Percentiles rank a stretch among this genome's conserved stretches.
These are phyloP conservation scores for Sternarchorhynchus goeldii DNA, from an alignment of 2,797 vertebrate genomes.

Conservation along the genomic window DNA sequence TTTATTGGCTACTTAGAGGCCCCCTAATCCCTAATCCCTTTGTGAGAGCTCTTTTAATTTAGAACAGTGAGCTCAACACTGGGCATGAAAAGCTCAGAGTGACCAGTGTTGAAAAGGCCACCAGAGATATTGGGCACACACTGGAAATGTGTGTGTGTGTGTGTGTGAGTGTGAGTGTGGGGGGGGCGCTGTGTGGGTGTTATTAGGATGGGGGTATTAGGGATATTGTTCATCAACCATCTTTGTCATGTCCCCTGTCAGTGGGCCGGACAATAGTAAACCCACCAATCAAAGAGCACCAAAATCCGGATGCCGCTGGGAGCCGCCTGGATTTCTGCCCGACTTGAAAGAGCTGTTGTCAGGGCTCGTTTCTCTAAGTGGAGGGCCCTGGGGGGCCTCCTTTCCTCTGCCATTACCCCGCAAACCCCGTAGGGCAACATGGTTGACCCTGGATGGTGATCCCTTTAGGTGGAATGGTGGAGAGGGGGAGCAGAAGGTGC, in stretches of 20 bases:
- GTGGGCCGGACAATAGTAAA: constrained; percentile 73
- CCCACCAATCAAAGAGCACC: constrained; percentile 70
- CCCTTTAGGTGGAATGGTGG: constrained; percentile 50
- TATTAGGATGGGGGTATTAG: neutral
- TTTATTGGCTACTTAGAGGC: constrained; percentile 34
- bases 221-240: constrained; percentile 59
- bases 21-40: constrained; percentile 41
- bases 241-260: constrained; percentile 66
- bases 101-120: constrained; percentile 37
- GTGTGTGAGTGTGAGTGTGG: no score
- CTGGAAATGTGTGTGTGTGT: neutral
- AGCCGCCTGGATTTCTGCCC: constrained; percentile 38
- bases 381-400: constrained; percentile 66
- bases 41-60: constrained; percentile 34
- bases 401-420: constrained; percentile 68
- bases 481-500: constrained; percentile 43
- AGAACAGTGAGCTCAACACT: constrained; percentile 28
- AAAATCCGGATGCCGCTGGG: constrained; percentile 58
- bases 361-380: constrained; percentile 65
- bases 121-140: constrained; percentile 17
- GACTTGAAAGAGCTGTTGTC: constrained; percentile 3
- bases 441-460: constrained; percentile 65
- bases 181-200: no score
- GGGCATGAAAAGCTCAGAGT: constrained; percentile 36
- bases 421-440: constrained; percentile 68